phyloP scores from a whole-genome alignment of 2,797 vertebrate species.

The Leptodactylus fallax region DNA sequence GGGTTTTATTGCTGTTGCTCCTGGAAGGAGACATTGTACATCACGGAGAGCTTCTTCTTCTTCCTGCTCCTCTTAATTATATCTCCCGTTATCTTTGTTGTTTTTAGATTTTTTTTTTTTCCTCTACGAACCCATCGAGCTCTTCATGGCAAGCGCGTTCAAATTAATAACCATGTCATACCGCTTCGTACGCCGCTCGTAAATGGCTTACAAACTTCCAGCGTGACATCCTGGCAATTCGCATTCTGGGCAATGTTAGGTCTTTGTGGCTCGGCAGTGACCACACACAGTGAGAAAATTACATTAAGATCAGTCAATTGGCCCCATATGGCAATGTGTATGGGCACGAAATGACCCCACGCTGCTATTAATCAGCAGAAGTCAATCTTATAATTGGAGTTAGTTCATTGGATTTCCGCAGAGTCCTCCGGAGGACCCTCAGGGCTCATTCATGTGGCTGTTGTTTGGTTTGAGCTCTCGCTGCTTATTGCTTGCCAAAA shows the following conservation, averaged over 20 bases:
- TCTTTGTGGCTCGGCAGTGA: neutral
- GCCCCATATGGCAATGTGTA: constrained; percentile 18
- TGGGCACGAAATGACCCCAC: neutral
- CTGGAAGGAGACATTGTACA: constrained; percentile 49
- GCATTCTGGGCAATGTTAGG: neutral
- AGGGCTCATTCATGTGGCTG: neutral
- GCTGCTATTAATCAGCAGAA: constrained; percentile 10
- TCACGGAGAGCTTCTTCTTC: neutral
- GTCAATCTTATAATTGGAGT: neutral
- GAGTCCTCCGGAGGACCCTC: neutral
- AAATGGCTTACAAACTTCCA: neutral
- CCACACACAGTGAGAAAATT: constrained; percentile 13
- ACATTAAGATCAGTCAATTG: constrained; percentile 19
- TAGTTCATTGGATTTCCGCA: neutral
- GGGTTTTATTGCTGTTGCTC: constrained; percentile 58
- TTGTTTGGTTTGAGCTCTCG: neutral
- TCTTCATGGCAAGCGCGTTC: neutral
- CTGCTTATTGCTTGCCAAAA: neutral
- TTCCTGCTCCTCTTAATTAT: constrained; percentile 35
- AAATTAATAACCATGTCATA: neutral
- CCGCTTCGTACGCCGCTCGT: neutral
- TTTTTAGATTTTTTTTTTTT: constrained; percentile 10
- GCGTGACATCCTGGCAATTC: neutral
- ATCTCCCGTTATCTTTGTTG: constrained; percentile 1
- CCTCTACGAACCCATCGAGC: neutral